Percentiles rank a stretch among this genome's conserved stretches.
phyloP scores from a whole-genome alignment of 1,140 invertebrate genomes.

The Chlorops oryzae region DNA sequence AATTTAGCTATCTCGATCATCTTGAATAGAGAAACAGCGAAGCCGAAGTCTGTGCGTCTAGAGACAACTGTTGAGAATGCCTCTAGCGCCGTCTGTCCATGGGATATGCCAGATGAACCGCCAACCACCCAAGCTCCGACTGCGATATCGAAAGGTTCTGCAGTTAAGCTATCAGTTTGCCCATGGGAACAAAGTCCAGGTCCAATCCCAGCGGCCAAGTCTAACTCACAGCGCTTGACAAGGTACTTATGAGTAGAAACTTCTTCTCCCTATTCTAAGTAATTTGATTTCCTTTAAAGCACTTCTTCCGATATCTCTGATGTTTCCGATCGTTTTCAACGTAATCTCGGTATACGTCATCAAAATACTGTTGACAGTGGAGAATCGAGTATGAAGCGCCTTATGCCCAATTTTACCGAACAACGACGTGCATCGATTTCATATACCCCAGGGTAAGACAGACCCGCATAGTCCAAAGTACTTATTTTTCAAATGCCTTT shows the following conservation, averaged over 20 bases:
- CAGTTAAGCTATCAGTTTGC: slow-evolving; percentile 32
- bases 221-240: slow-evolving; percentile 19
- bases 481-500: not conserved
- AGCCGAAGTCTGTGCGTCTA: slow-evolving; percentile 30
- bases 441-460: slow-evolving; percentile 36
- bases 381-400: slow-evolving; percentile 27
- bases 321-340: slow-evolving; percentile 54
- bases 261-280: not conserved
- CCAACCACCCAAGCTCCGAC: slow-evolving; percentile 16
- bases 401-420: slow-evolving; percentile 32
- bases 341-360: slow-evolving; percentile 54
- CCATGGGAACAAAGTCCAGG: slow-evolving; percentile 31
- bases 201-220: slow-evolving; percentile 6
- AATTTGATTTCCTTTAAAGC: slow-evolving; percentile 23
- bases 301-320: slow-evolving; percentile 68
- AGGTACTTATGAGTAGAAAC: slow-evolving; percentile 20
- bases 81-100: slow-evolving; percentile 64
- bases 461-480: slow-evolving; percentile 37
- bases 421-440: slow-evolving; percentile 48
- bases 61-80: slow-evolving; percentile 45
- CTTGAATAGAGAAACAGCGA: slow-evolving; percentile 33
- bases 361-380: slow-evolving; percentile 58
- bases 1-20: too few relatives aligned
- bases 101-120: slow-evolving; percentile 51
- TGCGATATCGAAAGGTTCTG: slow-evolving; percentile 14